phyloP scores from a whole-genome alignment of 2,888 invertebrate species.

The Onthophagus sagittarius region DNA sequence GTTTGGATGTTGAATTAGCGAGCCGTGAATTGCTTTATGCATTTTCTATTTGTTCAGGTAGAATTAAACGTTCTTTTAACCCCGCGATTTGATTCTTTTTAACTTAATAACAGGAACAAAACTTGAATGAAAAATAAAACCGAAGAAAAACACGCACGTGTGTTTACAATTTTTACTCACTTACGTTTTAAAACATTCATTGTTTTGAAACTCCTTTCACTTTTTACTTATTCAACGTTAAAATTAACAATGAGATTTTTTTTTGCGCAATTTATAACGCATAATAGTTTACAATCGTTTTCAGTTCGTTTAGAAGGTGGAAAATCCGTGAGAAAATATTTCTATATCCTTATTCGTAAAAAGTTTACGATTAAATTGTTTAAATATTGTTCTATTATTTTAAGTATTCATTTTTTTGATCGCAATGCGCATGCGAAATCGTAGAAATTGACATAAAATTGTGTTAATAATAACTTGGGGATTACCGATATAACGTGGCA shows the following conservation, averaged over 20 bases:
- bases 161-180: background rate
- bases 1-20: background rate
- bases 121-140: background rate
- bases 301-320: background rate
- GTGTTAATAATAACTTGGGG: background rate
- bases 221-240: too few relatives aligned
- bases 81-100: too few relatives aligned
- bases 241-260: background rate
- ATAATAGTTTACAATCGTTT: background rate
- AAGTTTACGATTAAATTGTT: too few relatives aligned
- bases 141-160: background rate
- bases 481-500: background rate
- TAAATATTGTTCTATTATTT: too few relatives aligned
- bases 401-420: too few relatives aligned
- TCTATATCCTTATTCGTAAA: too few relatives aligned
- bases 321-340: background rate
- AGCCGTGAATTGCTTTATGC: background rate
- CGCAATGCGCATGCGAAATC: too few relatives aligned
- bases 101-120: background rate
- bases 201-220: too few relatives aligned
- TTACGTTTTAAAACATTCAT: background rate
- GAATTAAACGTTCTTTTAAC: too few relatives aligned
- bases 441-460: background rate
- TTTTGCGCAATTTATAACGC: background rate
- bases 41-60: background rate